These are phyloP conservation scores for Megaceryle alcyon DNA, from an alignment of 2,797 vertebrate species.

Conservation along the genomic window DNA sequence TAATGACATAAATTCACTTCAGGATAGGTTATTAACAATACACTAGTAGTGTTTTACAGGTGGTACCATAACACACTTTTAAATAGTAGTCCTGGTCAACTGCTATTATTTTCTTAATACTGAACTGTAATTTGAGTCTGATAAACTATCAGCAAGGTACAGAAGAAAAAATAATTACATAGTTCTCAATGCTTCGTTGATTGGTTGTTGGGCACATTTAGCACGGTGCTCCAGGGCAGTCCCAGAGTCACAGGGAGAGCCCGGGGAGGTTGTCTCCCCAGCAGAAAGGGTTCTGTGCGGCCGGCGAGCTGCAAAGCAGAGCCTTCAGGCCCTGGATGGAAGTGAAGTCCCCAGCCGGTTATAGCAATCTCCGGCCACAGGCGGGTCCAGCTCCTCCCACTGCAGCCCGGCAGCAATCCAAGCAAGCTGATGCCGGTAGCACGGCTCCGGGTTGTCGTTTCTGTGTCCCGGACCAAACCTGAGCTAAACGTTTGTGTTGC, in stretches of 20 bases:
- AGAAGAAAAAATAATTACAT: constrained; percentile 27
- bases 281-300: background rate
- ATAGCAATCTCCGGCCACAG: background rate
- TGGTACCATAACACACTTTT: constrained; percentile 60
- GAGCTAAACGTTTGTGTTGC: background rate
- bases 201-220: constrained; percentile 6
- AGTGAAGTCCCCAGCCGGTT: background rate
- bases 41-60: constrained; percentile 64
- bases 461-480: accelerated
- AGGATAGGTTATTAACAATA: constrained; percentile 55
- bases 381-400: background rate
- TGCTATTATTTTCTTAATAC: constrained; percentile 60
- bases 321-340: background rate
- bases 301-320: background rate
- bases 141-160: constrained; percentile 33
- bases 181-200: background rate
- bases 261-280: background rate
- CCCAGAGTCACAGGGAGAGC: background rate
- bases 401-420: background rate
- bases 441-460: background rate
- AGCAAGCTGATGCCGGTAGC: accelerated
- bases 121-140: constrained; percentile 64
- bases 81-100: constrained; percentile 50
- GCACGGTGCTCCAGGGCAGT: background rate
- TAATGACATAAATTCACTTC: constrained; percentile 65